These are phyloP conservation scores for Daubentonia madagascariensis DNA, from an alignment of 2,113 vertebrate species.

Conservation along the genomic window DNA sequence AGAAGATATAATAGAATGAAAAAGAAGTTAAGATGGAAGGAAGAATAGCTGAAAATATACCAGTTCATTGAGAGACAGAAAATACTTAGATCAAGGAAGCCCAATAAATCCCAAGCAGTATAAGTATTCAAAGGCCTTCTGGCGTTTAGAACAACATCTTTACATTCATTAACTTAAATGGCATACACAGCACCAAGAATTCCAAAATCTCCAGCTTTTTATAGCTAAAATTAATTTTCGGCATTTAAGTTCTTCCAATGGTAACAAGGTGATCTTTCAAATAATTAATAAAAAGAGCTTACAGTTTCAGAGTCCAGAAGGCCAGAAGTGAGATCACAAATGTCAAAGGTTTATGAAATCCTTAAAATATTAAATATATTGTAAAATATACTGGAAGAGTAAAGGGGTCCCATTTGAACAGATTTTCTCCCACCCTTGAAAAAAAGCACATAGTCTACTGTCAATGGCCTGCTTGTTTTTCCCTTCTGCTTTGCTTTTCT, in stretches of 20 bases:
- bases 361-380: background rate
- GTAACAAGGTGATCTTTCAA: background rate
- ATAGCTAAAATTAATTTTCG: background rate
- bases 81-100: background rate
- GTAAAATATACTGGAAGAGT: background rate
- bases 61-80: background rate
- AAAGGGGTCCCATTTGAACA: background rate
- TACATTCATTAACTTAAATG: background rate
- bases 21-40: background rate
- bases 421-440: background rate
- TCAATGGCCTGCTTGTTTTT: background rate
- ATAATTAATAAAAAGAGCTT: background rate
- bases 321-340: background rate
- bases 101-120: background rate
- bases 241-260: background rate
- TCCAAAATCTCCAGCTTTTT: background rate
- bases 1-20: background rate
- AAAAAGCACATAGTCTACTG: background rate
- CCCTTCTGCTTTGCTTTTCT: background rate
- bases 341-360: background rate
- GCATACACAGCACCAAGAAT: background rate
- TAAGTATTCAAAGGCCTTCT: background rate
- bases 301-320: background rate
- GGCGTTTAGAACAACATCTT: background rate
- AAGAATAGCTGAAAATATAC: background rate